Evolutionary conservation across 2,888 invertebrate genomes (phyloP), one percentile per base, ranked within the genome.

Genomic region (Diplolepis rosae): DNA sequence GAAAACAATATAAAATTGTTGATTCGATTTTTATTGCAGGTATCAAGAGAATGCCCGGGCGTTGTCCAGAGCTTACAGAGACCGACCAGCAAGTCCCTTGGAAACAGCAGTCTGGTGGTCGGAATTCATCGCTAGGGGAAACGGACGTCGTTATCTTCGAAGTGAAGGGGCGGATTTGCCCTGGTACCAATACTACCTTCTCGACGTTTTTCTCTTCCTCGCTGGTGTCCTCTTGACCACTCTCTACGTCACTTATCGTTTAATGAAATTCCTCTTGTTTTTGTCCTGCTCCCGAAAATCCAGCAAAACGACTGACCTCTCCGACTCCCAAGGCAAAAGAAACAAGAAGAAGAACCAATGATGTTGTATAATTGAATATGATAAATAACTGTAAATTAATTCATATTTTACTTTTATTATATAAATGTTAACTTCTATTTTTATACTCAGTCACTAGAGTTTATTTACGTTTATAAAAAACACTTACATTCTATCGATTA

Each of bases 101-200:
- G 92, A 93, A 30, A 91, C 91, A 27, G 92, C 92, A 0, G 87
- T 92, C 0, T 93, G 92, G 85, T 93, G 93, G 93, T 90, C 92
- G 65, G 93, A 93, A 83, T 92, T 93, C 77, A 91, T 93, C 0
- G 85, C 92, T 6, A 90, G 92, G 42, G 92, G 92, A 78, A 90
- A 90, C 69, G 92, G 92, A 51, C 76, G 76, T 72, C 76, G 72
- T 70, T 77, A 77, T 71, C 68, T 77, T 13, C 69, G 72, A 65
- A 81, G 79, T 68, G 73, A 80, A 6, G 82, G 80, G 0, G 70
- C 77, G 24, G 71, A 77, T 65, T 74, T 83, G 30, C 68, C 79
- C 15, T 81, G 80, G 82, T 81, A 80, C 73, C 82, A 83, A 74
- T 79, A 77, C 71, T 79, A 80, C 68, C 75, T 79, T 7, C 77